phyloP scores from a whole-genome alignment of 2,888 invertebrate genomes.

The Druceiella hillmani region DNA sequence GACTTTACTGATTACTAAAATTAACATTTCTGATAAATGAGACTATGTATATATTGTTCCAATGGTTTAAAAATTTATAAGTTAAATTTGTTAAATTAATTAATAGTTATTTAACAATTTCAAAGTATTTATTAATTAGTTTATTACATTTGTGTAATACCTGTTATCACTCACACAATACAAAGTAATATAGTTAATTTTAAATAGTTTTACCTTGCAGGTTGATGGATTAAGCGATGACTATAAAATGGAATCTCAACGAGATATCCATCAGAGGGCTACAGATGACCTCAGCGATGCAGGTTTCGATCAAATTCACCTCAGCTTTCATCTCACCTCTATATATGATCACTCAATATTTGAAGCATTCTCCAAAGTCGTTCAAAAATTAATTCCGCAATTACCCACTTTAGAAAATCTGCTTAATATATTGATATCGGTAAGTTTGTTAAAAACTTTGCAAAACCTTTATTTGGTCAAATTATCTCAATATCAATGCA shows the following conservation, averaged over 20 bases:
- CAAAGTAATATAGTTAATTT: neutral
- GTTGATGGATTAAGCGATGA: conserved; percentile 99
- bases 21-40: too few species aligned
- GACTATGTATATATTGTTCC: too few species aligned
- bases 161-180: too few species aligned
- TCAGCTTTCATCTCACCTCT: conserved; percentile 95
- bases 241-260: conserved; percentile 97
- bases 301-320: conserved; percentile 79
- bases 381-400: conserved; percentile 97
- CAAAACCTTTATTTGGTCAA: too few species aligned
- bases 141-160: too few species aligned
- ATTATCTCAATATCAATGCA: too few species aligned
- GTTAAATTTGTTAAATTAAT: too few species aligned
- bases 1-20: too few species aligned
- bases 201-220: conserved; percentile 30
- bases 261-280: conserved; percentile 96
- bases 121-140: too few species aligned
- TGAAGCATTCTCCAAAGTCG: conserved; percentile 99
- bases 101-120: too few species aligned
- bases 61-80: too few species aligned
- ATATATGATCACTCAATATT: conserved; percentile 99
- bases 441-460: too few species aligned
- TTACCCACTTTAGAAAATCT: conserved; percentile 95
- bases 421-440: conserved; percentile 94
- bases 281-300: conserved; percentile 91